phyloP scores from a whole-genome alignment of 2,113 vertebrate genomes.

The Tiliqua scincoides region DNA sequence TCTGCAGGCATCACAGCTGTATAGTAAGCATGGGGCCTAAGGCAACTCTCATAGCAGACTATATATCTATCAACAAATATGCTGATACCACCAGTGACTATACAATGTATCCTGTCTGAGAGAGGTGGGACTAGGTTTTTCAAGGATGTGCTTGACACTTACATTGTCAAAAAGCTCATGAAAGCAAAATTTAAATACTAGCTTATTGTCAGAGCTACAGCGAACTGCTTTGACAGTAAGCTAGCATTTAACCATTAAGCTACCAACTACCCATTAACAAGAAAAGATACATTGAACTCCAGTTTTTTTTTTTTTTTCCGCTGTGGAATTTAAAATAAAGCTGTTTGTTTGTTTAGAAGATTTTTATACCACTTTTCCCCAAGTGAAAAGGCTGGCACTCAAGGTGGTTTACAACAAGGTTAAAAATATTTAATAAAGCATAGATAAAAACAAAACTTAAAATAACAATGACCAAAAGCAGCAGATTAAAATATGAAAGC shows the following conservation, averaged over 20 bases:
- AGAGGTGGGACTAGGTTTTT: neutral
- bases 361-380: too few relatives aligned
- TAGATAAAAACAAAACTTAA: too few relatives aligned
- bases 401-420: too few relatives aligned
- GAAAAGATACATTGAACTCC: neutral
- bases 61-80: neutral
- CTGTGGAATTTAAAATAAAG: too few relatives aligned
- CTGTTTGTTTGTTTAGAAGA: too few relatives aligned
- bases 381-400: too few relatives aligned
- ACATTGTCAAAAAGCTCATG: neutral
- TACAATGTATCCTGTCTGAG: rapidly evolving
- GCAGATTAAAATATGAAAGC: too few relatives aligned
- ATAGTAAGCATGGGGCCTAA: neutral
- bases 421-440: too few relatives aligned
- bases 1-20: neutral
- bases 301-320: neutral
- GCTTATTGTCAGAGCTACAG: neutral
- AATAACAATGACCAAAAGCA: too few relatives aligned
- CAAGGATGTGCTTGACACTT: neutral
- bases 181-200: neutral
- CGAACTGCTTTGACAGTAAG: neutral
- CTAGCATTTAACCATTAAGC: too few relatives aligned
- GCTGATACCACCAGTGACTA: neutral
- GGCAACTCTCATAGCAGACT: neutral
- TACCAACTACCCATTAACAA: neutral